These are phyloP conservation scores for Drosophila melanica DNA, from an alignment of 1,140 invertebrate genomes.

Conservation along the genomic window DNA sequence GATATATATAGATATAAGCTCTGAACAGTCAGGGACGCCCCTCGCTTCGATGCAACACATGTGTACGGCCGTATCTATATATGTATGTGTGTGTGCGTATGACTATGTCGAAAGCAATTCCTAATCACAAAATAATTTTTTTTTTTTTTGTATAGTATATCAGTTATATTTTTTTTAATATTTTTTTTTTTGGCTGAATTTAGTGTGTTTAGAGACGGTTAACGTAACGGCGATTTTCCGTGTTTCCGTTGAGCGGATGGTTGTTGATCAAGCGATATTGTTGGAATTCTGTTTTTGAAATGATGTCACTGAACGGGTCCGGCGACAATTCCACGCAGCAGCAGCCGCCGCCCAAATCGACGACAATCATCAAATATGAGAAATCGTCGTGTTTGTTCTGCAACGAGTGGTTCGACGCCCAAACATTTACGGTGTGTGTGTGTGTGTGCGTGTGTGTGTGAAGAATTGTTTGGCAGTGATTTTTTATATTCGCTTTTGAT, in stretches of 20 bases:
- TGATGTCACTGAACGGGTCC: conserved; percentile 53
- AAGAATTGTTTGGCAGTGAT: too few species aligned
- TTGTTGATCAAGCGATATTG: background rate
- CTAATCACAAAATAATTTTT: conserved; percentile 51
- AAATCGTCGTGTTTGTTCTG: conserved; percentile 87
- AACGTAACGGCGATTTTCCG: conserved; percentile 33
- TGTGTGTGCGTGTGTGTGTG: too few species aligned
- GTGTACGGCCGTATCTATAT: conserved; percentile 29
- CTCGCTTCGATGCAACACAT: conserved; percentile 14
- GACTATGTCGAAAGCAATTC: conserved; percentile 40
- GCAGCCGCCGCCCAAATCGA: conserved; percentile 52
- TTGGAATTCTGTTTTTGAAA: background rate
- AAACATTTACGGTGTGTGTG: conserved; percentile 84
- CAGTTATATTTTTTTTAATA: background rate
- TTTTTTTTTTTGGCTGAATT: conserved; percentile 47
- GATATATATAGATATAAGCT: background rate
- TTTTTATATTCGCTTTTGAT: too few species aligned
- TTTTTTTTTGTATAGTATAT: background rate
- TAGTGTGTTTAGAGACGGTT: conserved; percentile 64
- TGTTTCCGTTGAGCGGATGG: background rate
- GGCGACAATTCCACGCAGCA: background rate
- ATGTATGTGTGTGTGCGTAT: conserved; percentile 16
- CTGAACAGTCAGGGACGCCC: conserved; percentile 25
- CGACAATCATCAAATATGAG: conserved; percentile 79
- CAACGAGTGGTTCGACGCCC: conserved; percentile 86